Percentiles rank a stretch among this genome's conserved stretches.
These are phyloP conservation scores for Salminus brasiliensis DNA, from an alignment of 2,113 vertebrate genomes.

Conservation along the genomic window DNA sequence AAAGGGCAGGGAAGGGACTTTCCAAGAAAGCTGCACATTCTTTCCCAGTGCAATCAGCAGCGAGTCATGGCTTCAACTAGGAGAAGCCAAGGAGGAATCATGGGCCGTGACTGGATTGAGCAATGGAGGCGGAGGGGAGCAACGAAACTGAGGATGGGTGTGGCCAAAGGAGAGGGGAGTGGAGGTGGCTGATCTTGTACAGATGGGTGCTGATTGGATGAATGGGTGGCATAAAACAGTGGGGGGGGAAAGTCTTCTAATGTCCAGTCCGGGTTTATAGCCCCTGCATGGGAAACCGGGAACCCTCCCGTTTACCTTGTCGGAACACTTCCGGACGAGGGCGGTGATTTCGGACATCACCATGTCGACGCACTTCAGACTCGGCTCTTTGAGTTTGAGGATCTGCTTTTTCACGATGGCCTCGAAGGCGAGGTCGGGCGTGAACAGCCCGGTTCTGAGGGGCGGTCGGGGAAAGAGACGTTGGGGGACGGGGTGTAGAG, in stretches of 20 bases:
- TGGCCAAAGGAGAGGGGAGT: conserved; percentile 15
- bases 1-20: neutral
- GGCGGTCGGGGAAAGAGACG: conserved; percentile 35
- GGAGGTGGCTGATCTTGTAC: conserved; percentile 37
- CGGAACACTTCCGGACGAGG: conserved; percentile 90
- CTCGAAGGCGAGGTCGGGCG: conserved; percentile 96
- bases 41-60: neutral
- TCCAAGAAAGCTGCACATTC: neutral
- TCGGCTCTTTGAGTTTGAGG: conserved; percentile 96
- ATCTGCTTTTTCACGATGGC: conserved; percentile 98
- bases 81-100: neutral
- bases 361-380: conserved; percentile 95
- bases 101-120: neutral
- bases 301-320: conserved; percentile 82
- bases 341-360: conserved; percentile 92
- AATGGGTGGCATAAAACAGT: neutral
- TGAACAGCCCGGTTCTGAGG: conserved; percentile 95
- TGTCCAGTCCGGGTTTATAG: neutral
- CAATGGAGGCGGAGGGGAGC: neutral
- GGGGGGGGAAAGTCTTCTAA: conserved; percentile 1
- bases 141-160: conserved; percentile 26
- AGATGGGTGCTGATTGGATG: conserved; percentile 24
- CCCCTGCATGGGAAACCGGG: neutral
- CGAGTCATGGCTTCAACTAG: too few species aligned
- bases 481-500: conserved; percentile 30